Evolutionary conservation across 1,140 invertebrate genomes (phyloP), one percentile per base, ranked within the genome.

Genomic region (Laupala kohalensis): DNA sequence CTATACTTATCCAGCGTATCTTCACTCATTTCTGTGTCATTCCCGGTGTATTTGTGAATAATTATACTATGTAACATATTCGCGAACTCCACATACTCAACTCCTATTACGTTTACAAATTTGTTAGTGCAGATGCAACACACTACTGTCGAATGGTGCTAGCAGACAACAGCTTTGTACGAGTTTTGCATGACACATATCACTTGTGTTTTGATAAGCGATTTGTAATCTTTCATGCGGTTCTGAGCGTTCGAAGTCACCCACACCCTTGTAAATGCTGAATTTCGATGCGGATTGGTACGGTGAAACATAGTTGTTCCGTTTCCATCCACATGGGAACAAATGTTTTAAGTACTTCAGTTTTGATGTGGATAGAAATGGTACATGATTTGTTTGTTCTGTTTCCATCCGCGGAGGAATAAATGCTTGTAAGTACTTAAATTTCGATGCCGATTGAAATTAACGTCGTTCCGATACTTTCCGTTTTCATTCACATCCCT

Each of bases 1-100:
- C 68, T 69, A 69, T 69, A 69, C 68, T 28, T 69, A 69, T 69
- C 68, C 68, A 69, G 68, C 68, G 12, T 69, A 69, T 69, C 25
- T 69, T 69, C 25, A 69, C 30, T 25, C 5, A 69, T 23, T 69
- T 29, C 68, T 69, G 28, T 37, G 68, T 69, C 27, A 69, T 69
- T 27, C 27, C 68, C 27, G 30, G 27, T 69, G 30, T 69, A 23
- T 29, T 37, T 28, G 28, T 30, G 28, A 37, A 37, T 37, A 6
- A 37, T 37, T 37, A 37, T 37, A 15, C 30, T 37, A 15, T 37
- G 15, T 37, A 15, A 37, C 30, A 37, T 37, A 37, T 15, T 37
- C 30, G 30, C 30, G 30, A 37, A 37, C 6, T 37, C 15, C 30
- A 37, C 15, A 15, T 37, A 6, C 30, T 37, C 30, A 6, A 37